phyloP scores from a whole-genome alignment of 2,113 vertebrate genomes.

The Aramus guarauna region DNA sequence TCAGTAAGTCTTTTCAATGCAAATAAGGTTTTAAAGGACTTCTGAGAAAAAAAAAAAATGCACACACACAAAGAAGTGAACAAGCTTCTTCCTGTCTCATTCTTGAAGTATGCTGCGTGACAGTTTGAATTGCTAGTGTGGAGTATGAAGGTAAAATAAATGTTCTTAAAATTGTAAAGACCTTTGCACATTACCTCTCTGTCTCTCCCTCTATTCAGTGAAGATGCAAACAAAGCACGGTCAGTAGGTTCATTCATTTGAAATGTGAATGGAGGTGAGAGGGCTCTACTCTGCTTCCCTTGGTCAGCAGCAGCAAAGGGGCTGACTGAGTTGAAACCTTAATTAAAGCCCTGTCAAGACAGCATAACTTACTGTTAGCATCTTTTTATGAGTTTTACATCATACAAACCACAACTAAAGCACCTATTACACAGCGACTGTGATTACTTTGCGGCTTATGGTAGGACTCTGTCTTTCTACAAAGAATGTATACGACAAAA shows the following conservation, averaged over 20 bases:
- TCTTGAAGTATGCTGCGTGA: neutral
- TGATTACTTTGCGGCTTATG: neutral
- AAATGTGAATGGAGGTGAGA: neutral
- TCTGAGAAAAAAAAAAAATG: neutral
- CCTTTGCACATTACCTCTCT: neutral
- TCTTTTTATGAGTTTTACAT: neutral
- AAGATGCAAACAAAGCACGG: neutral
- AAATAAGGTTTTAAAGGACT: conserved; percentile 32
- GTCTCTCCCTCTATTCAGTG: neutral
- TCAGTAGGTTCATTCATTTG: neutral
- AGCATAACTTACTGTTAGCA: neutral
- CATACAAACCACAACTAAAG: neutral
- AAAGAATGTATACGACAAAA: neutral
- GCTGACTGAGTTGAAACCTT: neutral
- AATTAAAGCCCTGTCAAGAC: neutral
- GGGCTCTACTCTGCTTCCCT: neutral
- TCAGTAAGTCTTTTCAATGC: conserved; percentile 47
- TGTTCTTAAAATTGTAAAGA: neutral
- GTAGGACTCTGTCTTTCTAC: neutral
- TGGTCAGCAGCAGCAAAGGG: neutral
- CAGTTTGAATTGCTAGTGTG: neutral
- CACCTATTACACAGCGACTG: neutral
- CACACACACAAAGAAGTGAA: neutral
- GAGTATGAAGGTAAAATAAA: neutral
- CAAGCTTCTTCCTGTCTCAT: neutral